These are phyloP conservation scores for Archaeoteleia sp. DNA, from an alignment of 2,888 invertebrate genomes.

Conservation along the genomic window DNA sequence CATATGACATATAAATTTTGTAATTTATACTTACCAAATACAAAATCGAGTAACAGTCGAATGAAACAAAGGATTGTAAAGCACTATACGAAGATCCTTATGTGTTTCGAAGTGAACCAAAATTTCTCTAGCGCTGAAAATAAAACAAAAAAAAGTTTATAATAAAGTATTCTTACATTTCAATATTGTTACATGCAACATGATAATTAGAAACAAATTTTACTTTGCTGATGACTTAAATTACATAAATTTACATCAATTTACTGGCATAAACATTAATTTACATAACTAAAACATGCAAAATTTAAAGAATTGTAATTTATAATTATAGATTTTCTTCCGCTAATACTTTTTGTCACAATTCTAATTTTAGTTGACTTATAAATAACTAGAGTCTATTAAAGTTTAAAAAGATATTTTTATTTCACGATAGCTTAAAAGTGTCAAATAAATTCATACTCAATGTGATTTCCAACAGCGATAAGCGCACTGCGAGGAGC, in stretches of 20 bases:
- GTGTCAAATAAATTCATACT: constrained; percentile 74
- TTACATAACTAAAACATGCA: too few relatives aligned
- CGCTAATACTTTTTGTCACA: too few relatives aligned
- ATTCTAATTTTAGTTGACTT: too few relatives aligned
- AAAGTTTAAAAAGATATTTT: too few relatives aligned
- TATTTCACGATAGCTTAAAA: neutral
- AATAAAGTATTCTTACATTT: neutral
- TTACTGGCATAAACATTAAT: too few relatives aligned
- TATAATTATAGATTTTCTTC: too few relatives aligned
- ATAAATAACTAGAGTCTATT: neutral
- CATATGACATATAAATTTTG: too few relatives aligned
- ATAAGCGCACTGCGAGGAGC: constrained; percentile 77
- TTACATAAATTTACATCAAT: too few relatives aligned
- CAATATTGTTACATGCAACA: too few relatives aligned
- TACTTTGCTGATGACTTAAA: too few relatives aligned
- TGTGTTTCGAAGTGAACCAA: constrained; percentile 23
- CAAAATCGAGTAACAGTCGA: constrained; percentile 7
- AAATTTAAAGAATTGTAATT: too few relatives aligned
- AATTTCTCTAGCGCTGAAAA: constrained; percentile 19
- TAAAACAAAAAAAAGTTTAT: neutral
- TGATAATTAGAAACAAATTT: too few relatives aligned
- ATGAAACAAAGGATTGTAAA: constrained; percentile 34
- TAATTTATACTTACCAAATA: constrained; percentile 1
- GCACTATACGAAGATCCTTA: constrained; percentile 15
- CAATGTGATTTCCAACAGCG: constrained; percentile 78